These are phyloP conservation scores for Erythrolamprus reginae DNA, from an alignment of 2,113 vertebrate species.

Conservation along the genomic window DNA sequence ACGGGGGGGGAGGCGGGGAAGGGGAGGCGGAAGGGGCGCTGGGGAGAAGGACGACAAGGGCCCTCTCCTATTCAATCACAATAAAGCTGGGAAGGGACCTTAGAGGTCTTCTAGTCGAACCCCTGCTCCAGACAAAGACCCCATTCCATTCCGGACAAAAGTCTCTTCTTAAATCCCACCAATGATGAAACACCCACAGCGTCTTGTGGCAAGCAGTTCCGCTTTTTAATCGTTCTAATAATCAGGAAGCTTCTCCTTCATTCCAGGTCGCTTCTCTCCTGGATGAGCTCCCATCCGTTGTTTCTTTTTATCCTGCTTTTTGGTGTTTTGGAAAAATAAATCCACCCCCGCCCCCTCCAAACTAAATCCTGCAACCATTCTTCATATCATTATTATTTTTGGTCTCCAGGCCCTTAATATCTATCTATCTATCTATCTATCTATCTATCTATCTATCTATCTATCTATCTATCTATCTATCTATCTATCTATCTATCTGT, in stretches of 20 bases:
- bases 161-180: neutral
- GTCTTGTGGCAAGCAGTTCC: neutral
- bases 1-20: accelerated
- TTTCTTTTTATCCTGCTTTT: no score
- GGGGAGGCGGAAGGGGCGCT: neutral
- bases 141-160: neutral
- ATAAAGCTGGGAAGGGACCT: neutral
- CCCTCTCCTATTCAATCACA: neutral
- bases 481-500: no score
- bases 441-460: no score
- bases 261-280: neutral
- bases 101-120: neutral
- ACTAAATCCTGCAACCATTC: no score
- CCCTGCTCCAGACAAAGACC: neutral
- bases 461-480: no score
- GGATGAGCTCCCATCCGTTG: neutral
- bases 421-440: no score
- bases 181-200: neutral
- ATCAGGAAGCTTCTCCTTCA: neutral
- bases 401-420: no score
- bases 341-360: neutral
- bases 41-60: neutral
- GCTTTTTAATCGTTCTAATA: neutral
- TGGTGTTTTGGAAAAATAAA: neutral
- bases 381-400: no score